A percentile compares a stretch with the other conserved stretches of the same genome.
Conservation (phyloP, 2,888 invertebrate genomes). For the Anarsia innoxiella region DNA sequence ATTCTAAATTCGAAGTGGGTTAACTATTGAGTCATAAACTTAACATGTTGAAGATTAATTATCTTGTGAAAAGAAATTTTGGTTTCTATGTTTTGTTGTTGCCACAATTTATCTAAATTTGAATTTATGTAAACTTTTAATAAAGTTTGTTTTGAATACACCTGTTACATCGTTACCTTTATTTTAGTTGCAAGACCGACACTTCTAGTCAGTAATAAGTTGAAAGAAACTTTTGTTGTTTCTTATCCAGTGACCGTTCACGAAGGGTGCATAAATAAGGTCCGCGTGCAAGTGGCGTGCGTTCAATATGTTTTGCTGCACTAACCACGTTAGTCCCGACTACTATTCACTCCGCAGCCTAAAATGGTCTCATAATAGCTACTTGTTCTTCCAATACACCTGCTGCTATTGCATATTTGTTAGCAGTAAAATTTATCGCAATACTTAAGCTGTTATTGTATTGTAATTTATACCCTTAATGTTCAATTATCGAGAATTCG, state of each 20-base stretch:
- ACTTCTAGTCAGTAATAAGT: slow-evolving; percentile 11
- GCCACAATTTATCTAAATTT: not conserved
- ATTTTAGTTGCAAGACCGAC: slow-evolving; percentile 7
- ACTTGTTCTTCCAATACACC: slow-evolving; percentile 68
- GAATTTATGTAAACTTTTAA: not conserved
- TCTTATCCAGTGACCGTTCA: slow-evolving; percentile 57
- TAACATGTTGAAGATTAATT: not conserved
- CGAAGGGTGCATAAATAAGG: slow-evolving; percentile 71
- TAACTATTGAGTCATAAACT: slow-evolving; percentile 8
- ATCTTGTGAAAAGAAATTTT: slow-evolving; percentile 1
- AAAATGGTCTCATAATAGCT: slow-evolving; percentile 71
- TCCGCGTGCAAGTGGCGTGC: slow-evolving; percentile 36
- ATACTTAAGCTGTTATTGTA: slow-evolving; percentile 38
- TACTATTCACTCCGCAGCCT: slow-evolving; percentile 62
- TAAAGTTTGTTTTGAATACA: not conserved
- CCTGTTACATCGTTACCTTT: slow-evolving; percentile 4
- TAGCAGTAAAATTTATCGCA: slow-evolving; percentile 49
- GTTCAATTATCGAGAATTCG: slow-evolving; percentile 4
- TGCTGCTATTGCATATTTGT: slow-evolving; percentile 57
- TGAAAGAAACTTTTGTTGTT: slow-evolving; percentile 37
- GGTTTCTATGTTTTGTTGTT: not conserved
- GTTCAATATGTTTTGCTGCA: slow-evolving; percentile 51
- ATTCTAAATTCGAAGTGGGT: slow-evolving; percentile 3
- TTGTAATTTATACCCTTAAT: slow-evolving; percentile 10
- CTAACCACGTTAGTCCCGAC: slow-evolving; percentile 40